Evolutionary conservation across 2,113 vertebrate genomes (phyloP).

Genomic region (Rhegmatorhina hoffmannsi): DNA sequence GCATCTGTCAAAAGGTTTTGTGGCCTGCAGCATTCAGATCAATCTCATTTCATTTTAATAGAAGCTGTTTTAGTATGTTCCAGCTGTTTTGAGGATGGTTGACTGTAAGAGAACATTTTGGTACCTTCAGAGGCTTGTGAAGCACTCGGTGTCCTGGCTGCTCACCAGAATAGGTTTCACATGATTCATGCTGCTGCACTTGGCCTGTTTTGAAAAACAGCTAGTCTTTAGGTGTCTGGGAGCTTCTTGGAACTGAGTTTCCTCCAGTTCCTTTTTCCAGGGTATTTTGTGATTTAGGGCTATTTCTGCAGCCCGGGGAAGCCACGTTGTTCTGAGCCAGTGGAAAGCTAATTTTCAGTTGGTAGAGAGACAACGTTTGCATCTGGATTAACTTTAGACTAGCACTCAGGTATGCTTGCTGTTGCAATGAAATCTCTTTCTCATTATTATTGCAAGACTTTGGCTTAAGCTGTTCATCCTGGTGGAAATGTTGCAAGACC

Average conservation of each 20-base stretch:
- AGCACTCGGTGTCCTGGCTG: background rate
- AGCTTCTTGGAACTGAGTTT: constrained; percentile 30
- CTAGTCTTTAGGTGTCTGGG: constrained; percentile 30
- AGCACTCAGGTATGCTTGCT: constrained; percentile 44
- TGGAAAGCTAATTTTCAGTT: constrained; percentile 37
- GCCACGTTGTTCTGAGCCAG: background rate
- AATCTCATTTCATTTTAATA: background rate
- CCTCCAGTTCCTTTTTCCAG: constrained; percentile 15
- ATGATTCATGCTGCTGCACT: constrained; percentile 34
- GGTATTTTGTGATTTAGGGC: background rate
- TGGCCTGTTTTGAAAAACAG: constrained; percentile 23
- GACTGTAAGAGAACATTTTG: constrained; percentile 34
- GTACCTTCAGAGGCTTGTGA: constrained; percentile 16
- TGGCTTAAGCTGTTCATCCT: constrained; percentile 26
- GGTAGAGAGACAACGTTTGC: background rate
- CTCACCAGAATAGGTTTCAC: constrained; percentile 19
- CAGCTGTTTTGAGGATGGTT: background rate
- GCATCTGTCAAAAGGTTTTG: background rate
- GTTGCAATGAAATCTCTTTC: constrained; percentile 53
- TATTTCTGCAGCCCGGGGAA: background rate
- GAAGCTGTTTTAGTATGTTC: background rate
- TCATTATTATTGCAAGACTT: constrained; percentile 7
- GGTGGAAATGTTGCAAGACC: constrained; percentile 60
- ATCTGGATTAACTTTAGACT: constrained; percentile 64
- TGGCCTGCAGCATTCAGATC: background rate